Evolutionary conservation across 2,113 vertebrate species (phyloP).

Genomic region (Calypte anna): DNA sequence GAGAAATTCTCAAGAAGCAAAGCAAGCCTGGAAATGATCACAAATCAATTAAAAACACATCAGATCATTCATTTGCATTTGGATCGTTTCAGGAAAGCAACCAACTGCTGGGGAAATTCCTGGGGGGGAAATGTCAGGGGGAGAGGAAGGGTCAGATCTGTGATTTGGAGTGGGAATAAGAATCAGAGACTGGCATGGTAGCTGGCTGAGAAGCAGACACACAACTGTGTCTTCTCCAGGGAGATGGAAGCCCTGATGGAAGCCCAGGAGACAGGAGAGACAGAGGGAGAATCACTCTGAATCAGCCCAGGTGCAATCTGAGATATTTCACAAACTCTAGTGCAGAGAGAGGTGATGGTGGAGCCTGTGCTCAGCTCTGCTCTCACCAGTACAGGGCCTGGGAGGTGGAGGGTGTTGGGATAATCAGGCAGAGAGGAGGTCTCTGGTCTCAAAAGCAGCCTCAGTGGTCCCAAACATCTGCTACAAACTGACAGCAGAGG

Average conservation of each 20-base stretch:
- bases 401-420: neutral
- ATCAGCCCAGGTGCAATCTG: neutral
- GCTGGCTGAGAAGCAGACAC: neutral
- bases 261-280: neutral
- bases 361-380: neutral
- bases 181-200: neutral
- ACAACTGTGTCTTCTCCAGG: neutral
- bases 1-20: neutral
- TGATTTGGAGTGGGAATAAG: neutral
- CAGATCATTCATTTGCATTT: neutral
- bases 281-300: neutral
- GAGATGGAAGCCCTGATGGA: neutral
- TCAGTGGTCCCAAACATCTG: neutral
- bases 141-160: neutral
- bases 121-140: neutral
- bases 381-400: neutral
- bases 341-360: neutral
- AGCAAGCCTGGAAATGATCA: neutral
- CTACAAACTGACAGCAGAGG: neutral
- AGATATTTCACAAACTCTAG: neutral
- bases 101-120: neutral
- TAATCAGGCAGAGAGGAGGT: neutral
- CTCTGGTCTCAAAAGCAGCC: neutral
- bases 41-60: rapidly evolving
- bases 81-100: neutral